A percentile compares a stretch with the other conserved stretches of the same genome.
These are phyloP conservation scores for Petrosia ficiformis DNA, from an alignment of 37 sponge, comb jelly and placozoan genomes.

Conservation along the genomic window DNA sequence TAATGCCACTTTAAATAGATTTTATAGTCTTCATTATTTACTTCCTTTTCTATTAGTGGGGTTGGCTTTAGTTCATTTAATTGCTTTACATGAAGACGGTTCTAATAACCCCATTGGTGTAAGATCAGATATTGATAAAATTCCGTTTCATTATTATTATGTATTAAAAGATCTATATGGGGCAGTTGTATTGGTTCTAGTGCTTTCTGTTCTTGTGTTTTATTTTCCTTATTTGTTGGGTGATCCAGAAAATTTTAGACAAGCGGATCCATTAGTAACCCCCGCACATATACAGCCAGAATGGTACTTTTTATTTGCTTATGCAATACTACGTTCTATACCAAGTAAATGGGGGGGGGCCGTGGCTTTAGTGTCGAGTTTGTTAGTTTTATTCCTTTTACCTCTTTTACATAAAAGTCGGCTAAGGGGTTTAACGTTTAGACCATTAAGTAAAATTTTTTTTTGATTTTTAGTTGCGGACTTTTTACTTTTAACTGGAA, in stretches of 20 bases:
- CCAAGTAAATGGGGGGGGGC: constrained; percentile 83
- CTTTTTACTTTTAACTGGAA: constrained; percentile 76
- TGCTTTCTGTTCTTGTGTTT: constrained; percentile 39
- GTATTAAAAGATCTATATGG: constrained; percentile 62
- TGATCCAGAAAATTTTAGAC: constrained; percentile 78
- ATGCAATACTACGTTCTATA: constrained; percentile 81
- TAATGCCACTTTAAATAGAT: constrained; percentile 76
- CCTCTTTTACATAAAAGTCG: constrained; percentile 48
- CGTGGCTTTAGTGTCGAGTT: constrained; percentile 51
- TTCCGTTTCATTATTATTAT: constrained; percentile 70
- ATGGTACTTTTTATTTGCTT: constrained; percentile 82
- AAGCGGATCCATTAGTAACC: constrained; percentile 75
- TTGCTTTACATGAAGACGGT: constrained; percentile 62
- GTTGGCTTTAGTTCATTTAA: constrained; percentile 54
- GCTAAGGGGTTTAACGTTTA: constrained; percentile 53
- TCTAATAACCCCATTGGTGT: constrained; percentile 69
- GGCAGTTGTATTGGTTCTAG: constrained; percentile 26
- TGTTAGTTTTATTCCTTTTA: constrained; percentile 64
- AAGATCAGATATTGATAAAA: constrained; percentile 54
- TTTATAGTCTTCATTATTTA: constrained; percentile 82
- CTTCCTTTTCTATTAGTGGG: constrained; percentile 71
- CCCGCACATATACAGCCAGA: constrained; percentile 78
- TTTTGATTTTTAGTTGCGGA: constrained; percentile 72
- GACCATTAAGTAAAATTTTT: constrained; percentile 57
- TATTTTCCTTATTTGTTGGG: constrained; percentile 60